Evolutionary conservation across 2,113 vertebrate genomes (phyloP).

Genomic region (Amazona guildingii): DNA sequence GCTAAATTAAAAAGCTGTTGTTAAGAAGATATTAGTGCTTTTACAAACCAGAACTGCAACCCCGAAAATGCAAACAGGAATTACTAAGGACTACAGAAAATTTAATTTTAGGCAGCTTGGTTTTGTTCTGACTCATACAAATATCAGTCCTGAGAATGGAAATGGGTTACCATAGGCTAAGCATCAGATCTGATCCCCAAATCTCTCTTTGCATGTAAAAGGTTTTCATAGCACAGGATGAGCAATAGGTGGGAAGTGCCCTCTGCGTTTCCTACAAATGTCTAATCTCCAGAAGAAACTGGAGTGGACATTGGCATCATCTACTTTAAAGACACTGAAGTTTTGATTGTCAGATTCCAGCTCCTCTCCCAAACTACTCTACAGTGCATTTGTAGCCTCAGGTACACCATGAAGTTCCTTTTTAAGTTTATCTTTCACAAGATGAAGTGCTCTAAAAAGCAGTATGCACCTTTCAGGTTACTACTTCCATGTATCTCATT

Average conservation of each 20-base stretch:
- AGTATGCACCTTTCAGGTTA: background rate
- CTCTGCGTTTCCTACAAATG: background rate
- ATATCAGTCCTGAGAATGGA: background rate
- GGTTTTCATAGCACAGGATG: background rate
- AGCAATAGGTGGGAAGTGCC: background rate
- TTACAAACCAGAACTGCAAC: background rate
- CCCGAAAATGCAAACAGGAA: background rate
- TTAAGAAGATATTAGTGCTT: background rate
- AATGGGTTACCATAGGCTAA: background rate
- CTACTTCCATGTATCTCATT: background rate
- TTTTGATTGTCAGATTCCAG: background rate
- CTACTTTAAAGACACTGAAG: background rate
- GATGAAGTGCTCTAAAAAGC: background rate
- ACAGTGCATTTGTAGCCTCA: background rate
- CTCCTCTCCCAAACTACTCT: background rate
- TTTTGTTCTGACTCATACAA: background rate
- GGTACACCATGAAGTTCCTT: background rate
- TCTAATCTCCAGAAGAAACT: background rate
- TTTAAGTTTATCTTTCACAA: background rate
- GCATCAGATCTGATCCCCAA: background rate
- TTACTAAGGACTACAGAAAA: background rate
- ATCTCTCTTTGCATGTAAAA: background rate
- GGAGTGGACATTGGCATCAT: background rate
- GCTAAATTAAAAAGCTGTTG: background rate
- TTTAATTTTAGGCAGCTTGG: background rate